Conservation (phyloP, 2,888 invertebrate genomes). For the Sinotaia quadrata region DNA sequence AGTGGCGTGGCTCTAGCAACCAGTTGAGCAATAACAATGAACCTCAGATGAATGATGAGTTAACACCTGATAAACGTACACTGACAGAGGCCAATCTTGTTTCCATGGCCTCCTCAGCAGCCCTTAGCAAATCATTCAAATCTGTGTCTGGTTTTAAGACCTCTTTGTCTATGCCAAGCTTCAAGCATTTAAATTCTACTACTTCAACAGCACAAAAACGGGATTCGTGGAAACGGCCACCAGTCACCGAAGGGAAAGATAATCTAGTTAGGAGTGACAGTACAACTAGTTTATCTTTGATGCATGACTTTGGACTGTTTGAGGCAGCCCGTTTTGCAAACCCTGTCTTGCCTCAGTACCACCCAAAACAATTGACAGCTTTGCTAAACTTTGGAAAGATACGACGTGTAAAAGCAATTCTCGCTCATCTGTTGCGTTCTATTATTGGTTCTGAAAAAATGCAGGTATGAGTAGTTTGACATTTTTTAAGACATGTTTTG, state of each 20-base stretch:
- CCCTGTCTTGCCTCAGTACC: conserved; percentile 98
- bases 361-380: conserved; percentile 99
- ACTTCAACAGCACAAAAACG: conserved; percentile 13
- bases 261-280: conserved; percentile 59
- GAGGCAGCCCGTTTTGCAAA: conserved; percentile 97
- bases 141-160: conserved; percentile 55
- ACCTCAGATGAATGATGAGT: conserved; percentile 24
- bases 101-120: conserved; percentile 41
- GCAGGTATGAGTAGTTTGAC: conserved; percentile 17
- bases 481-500: too few species aligned
- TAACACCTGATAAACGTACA: conserved; percentile 51
- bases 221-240: conserved; percentile 39
- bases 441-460: conserved; percentile 64
- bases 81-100: conserved; percentile 63
- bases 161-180: conserved; percentile 59
- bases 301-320: conserved; percentile 79
- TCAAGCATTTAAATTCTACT: conserved; percentile 41
- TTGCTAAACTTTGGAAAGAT: conserved; percentile 96
- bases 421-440: conserved; percentile 93
- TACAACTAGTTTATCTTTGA: conserved; percentile 58
- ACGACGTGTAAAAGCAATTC: conserved; percentile 96
- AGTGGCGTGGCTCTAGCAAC: conserved; percentile 79
- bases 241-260: conserved; percentile 27
- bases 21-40: not conserved
- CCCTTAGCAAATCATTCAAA: conserved; percentile 41